Conservation (phyloP, 2,797 vertebrate genomes). For the Urophycis tenuis region DNA sequence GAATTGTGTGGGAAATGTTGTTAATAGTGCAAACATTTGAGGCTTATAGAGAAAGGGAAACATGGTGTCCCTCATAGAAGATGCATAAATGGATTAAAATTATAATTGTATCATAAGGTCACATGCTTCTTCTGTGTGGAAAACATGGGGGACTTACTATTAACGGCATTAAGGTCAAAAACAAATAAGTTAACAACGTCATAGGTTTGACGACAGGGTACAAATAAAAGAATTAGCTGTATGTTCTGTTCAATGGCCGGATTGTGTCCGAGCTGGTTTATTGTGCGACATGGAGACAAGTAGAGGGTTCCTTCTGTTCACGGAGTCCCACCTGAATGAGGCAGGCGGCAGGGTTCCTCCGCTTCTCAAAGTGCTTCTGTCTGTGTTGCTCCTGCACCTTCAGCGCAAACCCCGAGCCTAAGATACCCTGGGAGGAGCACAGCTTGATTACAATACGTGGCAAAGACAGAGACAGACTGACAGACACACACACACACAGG, state of each 20-base stretch:
- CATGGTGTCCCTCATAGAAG: background rate
- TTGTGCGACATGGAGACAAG: background rate
- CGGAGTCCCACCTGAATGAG: slow-evolving; percentile 84
- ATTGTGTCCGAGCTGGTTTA: background rate
- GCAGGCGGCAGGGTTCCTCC: slow-evolving; percentile 93
- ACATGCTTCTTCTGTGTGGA: slow-evolving; percentile 6
- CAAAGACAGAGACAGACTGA: slow-evolving; percentile 1
- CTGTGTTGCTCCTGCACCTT: slow-evolving; percentile 98
- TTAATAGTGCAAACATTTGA: background rate
- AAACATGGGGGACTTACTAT: slow-evolving; percentile 3
- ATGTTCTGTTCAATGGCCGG: background rate
- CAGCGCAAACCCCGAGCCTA: slow-evolving; percentile 84
- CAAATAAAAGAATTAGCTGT: background rate
- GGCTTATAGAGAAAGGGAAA: background rate
- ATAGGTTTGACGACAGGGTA: background rate
- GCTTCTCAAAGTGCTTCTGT: slow-evolving; percentile 98
- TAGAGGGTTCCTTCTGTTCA: background rate
- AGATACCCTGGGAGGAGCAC: background rate
- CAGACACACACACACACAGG: too few species aligned
- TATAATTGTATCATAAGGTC: background rate
- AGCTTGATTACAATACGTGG: background rate
- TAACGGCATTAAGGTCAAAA: background rate
- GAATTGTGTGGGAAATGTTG: background rate
- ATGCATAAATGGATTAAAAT: background rate
- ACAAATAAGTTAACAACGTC: background rate